Evolutionary conservation across 1,140 invertebrate species (phyloP), one percentile per base, ranked within the genome.

Genomic region (Drosophila fuyamai): DNA sequence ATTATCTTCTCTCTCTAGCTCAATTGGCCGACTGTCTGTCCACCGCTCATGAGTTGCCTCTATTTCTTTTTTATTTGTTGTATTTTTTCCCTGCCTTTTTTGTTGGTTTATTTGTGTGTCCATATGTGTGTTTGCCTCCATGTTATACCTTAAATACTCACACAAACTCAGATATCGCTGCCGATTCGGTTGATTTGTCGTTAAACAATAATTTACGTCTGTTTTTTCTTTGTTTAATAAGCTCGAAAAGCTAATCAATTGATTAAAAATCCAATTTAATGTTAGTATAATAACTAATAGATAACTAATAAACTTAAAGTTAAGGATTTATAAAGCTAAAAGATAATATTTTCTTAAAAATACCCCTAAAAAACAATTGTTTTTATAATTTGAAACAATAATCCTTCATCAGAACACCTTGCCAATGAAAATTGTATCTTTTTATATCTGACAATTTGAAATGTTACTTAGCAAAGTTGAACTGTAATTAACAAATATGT

Each of bases 1-100:
- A 86, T 86, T 86, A 86, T 86, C 82, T 60, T 74, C 72, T 76
- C 73, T 76, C 74, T 76, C 79, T 86, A 86, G 83, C 80, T 86
- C 82, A 86, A 86, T 86, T 86, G 83, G 75, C 83, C 81, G 82
- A 57, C 81, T 51, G 62, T 65, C 44, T 60, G 59, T 83, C 76
- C 76, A 57, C 63, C 48, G 51, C 40, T 68, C 65, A 67, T 70
- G 47, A 65, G 47, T 51, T 58, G 44, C 32, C 23, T 71, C 35
- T 75, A 14, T 53, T 41, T 55, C 13, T 71, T 29, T 65, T 72
- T 62, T 56, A 32, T 38, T 79, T 73, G 68, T 53, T 80, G 50
- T 63, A 48, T 66, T 71, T 81, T 62, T 41, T 51, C 9, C 41
- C 10, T n/a, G 6, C 13, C 43, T 5, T 35, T 18, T 35, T 53